phyloP scores from a whole-genome alignment of 2,113 vertebrate genomes.

The Oreocharis arfaki region DNA sequence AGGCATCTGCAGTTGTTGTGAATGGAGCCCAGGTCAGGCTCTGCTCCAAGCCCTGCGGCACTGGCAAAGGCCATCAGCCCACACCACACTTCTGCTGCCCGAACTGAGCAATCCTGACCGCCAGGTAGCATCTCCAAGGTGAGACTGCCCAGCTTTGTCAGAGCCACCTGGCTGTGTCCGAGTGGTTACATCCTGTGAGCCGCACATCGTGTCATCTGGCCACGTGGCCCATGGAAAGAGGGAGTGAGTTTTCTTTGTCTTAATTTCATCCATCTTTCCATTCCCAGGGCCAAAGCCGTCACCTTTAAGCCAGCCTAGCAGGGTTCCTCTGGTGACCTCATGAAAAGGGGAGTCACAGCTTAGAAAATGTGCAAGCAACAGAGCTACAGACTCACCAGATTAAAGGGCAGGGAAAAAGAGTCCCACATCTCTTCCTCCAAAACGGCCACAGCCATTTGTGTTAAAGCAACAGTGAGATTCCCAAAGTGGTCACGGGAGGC shows the following conservation, averaged over 20 bases:
- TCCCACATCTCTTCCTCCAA: background rate
- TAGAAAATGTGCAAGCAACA: background rate
- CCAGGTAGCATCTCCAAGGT: background rate
- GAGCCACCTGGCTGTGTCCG: background rate
- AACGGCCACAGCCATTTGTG: background rate
- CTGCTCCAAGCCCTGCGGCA: accelerated
- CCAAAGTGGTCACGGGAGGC: accelerated
- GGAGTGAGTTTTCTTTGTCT: background rate
- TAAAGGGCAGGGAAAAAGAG: accelerated
- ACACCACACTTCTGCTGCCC: background rate
- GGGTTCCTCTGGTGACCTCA: background rate
- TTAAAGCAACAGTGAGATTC: background rate
- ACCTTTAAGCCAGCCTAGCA: background rate
- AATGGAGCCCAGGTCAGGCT: background rate
- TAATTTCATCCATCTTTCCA: background rate
- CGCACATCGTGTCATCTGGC: accelerated
- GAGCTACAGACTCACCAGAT: background rate
- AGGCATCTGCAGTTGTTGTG: background rate
- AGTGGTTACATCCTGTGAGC: background rate
- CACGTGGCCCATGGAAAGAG: background rate
- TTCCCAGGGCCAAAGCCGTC: background rate
- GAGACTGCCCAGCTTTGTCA: background rate
- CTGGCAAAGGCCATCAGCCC: background rate
- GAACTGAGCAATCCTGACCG: background rate
- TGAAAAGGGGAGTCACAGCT: background rate